Conservation (phyloP, 2,888 invertebrate genomes). For the Amblyteles armatorius region DNA sequence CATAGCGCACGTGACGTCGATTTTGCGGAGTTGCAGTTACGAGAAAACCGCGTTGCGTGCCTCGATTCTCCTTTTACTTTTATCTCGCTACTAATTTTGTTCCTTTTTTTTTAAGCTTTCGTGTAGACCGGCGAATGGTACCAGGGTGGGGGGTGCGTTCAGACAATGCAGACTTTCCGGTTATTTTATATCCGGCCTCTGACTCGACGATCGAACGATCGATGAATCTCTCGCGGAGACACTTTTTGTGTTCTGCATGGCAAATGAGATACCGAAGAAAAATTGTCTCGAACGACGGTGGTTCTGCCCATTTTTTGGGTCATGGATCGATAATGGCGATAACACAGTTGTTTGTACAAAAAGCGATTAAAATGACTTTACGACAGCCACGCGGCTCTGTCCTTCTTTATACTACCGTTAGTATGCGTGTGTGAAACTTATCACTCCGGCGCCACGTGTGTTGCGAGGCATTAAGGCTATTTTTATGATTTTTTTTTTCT, state of each 20-base stretch:
- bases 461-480: conserved; percentile 66
- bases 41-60: conserved; percentile 40
- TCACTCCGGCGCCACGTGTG: conserved; percentile 63
- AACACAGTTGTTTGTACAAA: conserved; percentile 54
- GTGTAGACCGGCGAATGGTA: not conserved
- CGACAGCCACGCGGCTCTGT: conserved; percentile 49
- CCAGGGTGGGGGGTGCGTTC: not conserved
- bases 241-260: not conserved
- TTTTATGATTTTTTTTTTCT: conserved; percentile 18
- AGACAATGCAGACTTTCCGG: conserved; percentile 52
- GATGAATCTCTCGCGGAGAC: conserved; percentile 10
- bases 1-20: conserved; percentile 57
- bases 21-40: conserved; percentile 58
- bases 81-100: conserved; percentile 12
- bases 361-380: conserved; percentile 56
- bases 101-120: not conserved
- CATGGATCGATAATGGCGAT: conserved; percentile 5
- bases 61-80: not conserved
- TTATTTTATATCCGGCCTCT: not conserved
- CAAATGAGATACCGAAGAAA: not conserved
- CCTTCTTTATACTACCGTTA: conserved; percentile 19
- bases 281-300: not conserved
- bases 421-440: conserved; percentile 49
- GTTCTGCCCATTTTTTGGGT: not conserved
- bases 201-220: not conserved